Evolutionary conservation across 2,113 vertebrate species (phyloP).

Genomic region (Nycticryphes semicollaris): DNA sequence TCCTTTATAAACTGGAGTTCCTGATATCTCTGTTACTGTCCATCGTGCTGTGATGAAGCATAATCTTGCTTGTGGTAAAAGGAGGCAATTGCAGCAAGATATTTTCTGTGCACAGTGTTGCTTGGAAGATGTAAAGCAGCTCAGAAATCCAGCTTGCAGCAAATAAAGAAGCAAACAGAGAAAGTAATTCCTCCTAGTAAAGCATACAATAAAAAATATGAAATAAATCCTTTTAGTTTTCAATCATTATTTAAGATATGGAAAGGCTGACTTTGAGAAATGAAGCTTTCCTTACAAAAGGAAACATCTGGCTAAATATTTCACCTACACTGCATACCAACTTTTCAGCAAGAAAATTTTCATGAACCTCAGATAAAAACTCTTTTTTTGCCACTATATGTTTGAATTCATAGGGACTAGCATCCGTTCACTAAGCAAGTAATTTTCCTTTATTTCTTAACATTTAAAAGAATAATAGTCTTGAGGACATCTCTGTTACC

Average conservation of each 20-base stretch:
- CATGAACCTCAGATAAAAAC: neutral
- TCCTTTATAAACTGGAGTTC: neutral
- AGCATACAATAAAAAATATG: neutral
- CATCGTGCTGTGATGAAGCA: neutral
- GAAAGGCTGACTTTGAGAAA: neutral
- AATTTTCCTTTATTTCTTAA: neutral
- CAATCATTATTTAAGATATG: neutral
- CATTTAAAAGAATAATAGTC: neutral
- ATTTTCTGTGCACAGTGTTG: neutral
- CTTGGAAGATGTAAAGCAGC: neutral
- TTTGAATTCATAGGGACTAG: neutral
- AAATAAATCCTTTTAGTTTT: neutral
- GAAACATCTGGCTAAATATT: neutral
- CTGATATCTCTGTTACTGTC: neutral
- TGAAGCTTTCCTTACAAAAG: neutral
- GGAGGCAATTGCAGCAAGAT: accelerated
- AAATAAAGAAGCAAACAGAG: neutral
- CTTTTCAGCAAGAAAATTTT: neutral
- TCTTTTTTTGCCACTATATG: neutral
- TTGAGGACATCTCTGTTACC: neutral
- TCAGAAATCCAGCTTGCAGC: neutral
- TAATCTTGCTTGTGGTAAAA: neutral
- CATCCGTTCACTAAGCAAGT: neutral
- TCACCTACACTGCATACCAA: neutral
- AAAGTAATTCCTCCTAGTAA: neutral